Evolutionary conservation across 1,140 invertebrate species (phyloP), one percentile per base, ranked within the genome.

Genomic region (Epicauta chinensis): DNA sequence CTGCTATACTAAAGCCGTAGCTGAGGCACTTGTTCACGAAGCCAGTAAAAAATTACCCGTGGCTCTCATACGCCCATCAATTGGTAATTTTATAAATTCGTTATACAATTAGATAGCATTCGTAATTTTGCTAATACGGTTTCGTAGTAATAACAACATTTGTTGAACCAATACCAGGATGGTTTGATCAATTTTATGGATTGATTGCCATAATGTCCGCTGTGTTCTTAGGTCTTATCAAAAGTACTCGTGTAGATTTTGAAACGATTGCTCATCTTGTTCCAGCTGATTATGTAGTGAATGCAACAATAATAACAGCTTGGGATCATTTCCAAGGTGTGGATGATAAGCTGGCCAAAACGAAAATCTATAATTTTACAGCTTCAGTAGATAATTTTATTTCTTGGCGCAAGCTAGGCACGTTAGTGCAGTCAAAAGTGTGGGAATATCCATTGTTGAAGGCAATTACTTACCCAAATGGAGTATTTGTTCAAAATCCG

Each of bases 151-250:
- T 84, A 37, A 84, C 86, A 30, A 80, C 82, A 29, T 84, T 81
- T 71, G 75, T 78, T 51, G 86, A 90, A 63, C 78, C 79, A 41
- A 61, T 78, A 39, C 66, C 71, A 39, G 84, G 86, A 37, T 91
- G 88, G 87, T 84, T 87, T 44, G 87, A 91, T 68, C 91, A 90
- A 71, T 76, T 83, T 45, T 87, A 89, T 71, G 87, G 87, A 42
- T 81, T 85, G 43, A 83, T 81, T 63, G 85, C 77, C 44, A 66
- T 78, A 35, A 67, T 71, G 43, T 71, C 73, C 32, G 75, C 73
- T 36, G 66, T 73, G 39, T 77, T 78, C 13, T 77, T 79, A 61
- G 87, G 87, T 41, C 61, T 89, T 29, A 65, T 89, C 29, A 77
- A 81, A 60, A 79, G 77, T 45, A 75, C 86, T 64, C 73, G 78